A percentile compares a stretch with the other conserved stretches of the same genome.
Conservation (phyloP, 64 coral and sea anemone genomes). For the Stichodactyla helianthus region DNA sequence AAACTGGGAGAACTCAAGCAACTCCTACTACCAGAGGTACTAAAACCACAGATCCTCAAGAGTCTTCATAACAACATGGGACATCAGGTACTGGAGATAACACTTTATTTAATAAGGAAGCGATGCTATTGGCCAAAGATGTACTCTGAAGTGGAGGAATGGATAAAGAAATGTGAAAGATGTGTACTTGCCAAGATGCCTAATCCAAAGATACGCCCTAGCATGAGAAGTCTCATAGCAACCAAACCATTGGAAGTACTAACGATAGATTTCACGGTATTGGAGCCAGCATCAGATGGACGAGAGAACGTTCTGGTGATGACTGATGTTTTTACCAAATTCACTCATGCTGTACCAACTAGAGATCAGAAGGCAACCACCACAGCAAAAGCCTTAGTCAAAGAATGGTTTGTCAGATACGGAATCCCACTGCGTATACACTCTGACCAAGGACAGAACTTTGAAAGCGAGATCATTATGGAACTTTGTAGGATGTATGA, state of each 20-base stretch:
- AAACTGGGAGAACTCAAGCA: conserved; percentile 16
- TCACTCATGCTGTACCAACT: conserved; percentile 27
- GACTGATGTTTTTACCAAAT: conserved; percentile 38
- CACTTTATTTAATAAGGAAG: conserved; percentile 12
- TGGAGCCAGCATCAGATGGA: background rate
- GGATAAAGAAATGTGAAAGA: conserved; percentile 35
- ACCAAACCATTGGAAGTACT: conserved; percentile 34
- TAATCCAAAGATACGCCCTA: background rate
- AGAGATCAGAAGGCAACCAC: background rate
- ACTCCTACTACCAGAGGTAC: background rate
- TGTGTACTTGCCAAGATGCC: conserved; percentile 31
- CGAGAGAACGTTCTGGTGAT: conserved; percentile 25
- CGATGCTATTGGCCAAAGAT: conserved; percentile 34
- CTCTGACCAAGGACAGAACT: background rate
- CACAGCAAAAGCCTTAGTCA: background rate
- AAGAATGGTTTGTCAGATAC: background rate
- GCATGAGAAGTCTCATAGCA: conserved; percentile 32
- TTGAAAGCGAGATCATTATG: background rate
- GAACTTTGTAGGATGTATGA: conserved; percentile 9
- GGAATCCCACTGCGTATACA: background rate
- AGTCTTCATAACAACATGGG: conserved; percentile 25
- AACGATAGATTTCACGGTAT: conserved; percentile 20
- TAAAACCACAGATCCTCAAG: background rate
- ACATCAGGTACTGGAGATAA: conserved; percentile 24
- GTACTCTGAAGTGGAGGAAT: conserved; percentile 27